Base-by-base conservation (phyloP, 2,888 invertebrate genomes). In the Parnassius apollo region DNA sequence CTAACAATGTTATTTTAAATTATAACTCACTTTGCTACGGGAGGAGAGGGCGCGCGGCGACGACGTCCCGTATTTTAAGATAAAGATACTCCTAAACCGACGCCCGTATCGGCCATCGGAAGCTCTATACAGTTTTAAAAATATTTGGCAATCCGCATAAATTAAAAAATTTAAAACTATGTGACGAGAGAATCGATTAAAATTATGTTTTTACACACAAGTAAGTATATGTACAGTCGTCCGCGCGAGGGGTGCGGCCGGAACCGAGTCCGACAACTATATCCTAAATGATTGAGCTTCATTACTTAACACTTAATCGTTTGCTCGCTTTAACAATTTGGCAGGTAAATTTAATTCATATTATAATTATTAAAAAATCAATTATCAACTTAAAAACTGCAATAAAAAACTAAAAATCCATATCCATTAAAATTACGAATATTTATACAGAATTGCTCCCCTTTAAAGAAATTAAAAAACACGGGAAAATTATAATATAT, bases 1-100 rank as follows among this genome's bases (percentile, higher is more conserved):
- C 91, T 91, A 91, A 89, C 89, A 90, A 83, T 89, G 88, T 90
- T 89, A 90, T 85, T 88, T 89, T 89, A 91, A 91, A 91, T 89
- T 85, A 91, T 90, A 91, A 91, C 82, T 89, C 90, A 89, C 85
- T 85, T 86, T 86, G 87, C 79, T 75, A 73, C 75, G 80, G 78
- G 75, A 82, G 80, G 77, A 71, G 80, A 77, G 81, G 71, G 76
- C 82, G 83, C 75, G 81, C 75, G 79, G 74, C 65, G 67, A 62
- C 74, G 73, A 68, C 71, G 70, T 73, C 71, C 75, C 70, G 69
- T 72, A 42, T 54, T 45, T 35, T 48, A 58, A 48, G 55, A 49
- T 74, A 75, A 49, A 69, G 74, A 77, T 80, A 82, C 78, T 74
- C 79, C 82, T 82, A 82, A 79, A 73, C 73, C 75, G 77, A 68